These are phyloP conservation scores for Emydoidea blandingii DNA, from an alignment of 2,797 vertebrate genomes.

Conservation along the genomic window DNA sequence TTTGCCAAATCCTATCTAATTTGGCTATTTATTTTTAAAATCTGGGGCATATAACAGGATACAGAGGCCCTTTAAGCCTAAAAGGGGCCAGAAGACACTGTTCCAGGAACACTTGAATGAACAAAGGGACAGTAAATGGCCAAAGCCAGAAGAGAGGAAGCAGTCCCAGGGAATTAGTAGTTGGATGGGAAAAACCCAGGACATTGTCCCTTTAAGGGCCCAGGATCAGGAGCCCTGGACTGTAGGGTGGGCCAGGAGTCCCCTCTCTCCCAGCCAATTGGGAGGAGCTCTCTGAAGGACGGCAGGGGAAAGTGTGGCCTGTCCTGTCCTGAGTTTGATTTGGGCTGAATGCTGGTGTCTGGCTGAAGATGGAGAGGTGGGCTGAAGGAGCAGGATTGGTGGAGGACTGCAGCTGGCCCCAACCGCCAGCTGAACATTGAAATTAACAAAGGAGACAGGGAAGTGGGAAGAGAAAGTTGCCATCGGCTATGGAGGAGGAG, in stretches of 20 bases:
- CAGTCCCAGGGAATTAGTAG: neutral
- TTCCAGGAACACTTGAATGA: neutral
- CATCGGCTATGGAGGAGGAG: neutral
- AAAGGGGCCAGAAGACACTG: neutral
- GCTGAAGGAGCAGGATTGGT: neutral
- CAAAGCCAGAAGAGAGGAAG: neutral
- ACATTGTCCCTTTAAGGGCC: neutral
- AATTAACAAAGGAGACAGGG: neutral
- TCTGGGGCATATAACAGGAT: neutral
- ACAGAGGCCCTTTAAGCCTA: neutral
- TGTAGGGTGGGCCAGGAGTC: neutral
- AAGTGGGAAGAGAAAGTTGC: neutral
- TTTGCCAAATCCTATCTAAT: slow-evolving; percentile 13
- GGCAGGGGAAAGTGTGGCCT: neutral
- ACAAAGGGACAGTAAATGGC: neutral
- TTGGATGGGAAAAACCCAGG: neutral
- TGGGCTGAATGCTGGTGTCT: neutral
- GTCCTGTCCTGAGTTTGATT: neutral
- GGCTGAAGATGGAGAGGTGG: neutral
- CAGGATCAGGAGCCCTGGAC: neutral
- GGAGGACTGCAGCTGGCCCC: neutral
- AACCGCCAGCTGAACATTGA: neutral
- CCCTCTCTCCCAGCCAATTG: neutral
- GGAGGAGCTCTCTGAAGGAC: neutral
- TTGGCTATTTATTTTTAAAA: slow-evolving; percentile 32